phyloP scores from a whole-genome alignment of 2,797 vertebrate genomes.

The Apodemus agrarius region DNA sequence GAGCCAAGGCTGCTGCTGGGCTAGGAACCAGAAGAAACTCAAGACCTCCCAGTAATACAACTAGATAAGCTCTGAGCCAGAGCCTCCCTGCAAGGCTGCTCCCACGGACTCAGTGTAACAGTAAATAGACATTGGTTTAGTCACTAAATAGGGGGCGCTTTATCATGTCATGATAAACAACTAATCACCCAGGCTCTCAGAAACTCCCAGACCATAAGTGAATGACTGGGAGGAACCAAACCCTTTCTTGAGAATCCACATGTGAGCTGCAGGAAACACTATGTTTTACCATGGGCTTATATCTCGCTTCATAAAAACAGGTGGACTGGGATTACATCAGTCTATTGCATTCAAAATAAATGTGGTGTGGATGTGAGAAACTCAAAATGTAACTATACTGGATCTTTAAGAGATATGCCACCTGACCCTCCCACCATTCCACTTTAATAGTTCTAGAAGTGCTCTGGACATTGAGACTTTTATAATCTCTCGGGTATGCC shows the following conservation, averaged over 20 bases:
- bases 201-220: neutral
- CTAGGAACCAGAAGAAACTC: neutral
- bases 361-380: too few relatives aligned
- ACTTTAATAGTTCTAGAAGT: neutral
- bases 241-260: too few relatives aligned
- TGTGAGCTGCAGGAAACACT: neutral
- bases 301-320: neutral
- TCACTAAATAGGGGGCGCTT: neutral
- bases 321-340: neutral
- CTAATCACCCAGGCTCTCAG: neutral
- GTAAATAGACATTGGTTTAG: neutral
- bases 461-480: neutral
- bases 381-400: neutral
- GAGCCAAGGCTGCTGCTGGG: neutral
- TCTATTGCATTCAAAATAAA: neutral
- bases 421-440: neutral
- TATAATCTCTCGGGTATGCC: neutral
- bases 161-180: neutral
- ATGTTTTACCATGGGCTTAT: too few relatives aligned
- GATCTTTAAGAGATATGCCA: neutral
- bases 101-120: neutral
- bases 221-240: neutral
- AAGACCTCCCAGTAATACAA: too few relatives aligned
- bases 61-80: neutral
- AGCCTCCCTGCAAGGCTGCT: neutral